Conservation (phyloP, 1,140 invertebrate genomes). For the Drosophila parabipectinata region DNA sequence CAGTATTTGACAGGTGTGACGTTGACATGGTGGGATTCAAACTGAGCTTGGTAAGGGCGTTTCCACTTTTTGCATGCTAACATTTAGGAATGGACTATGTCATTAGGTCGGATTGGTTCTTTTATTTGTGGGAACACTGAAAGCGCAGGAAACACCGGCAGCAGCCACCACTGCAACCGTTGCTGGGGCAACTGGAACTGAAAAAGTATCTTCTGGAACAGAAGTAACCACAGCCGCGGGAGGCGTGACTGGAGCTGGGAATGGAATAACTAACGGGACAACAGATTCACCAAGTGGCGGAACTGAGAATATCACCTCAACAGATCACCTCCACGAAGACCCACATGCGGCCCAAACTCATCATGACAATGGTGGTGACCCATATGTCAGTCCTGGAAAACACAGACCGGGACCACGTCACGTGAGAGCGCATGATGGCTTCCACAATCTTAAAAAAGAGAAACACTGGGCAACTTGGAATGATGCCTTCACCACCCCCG, state of each 20-base stretch:
- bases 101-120: slow-evolving; percentile 14
- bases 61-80: slow-evolving; percentile 1
- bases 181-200: background rate
- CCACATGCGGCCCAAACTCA: background rate
- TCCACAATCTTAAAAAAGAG: slow-evolving; percentile 45
- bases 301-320: background rate
- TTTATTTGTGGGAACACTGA: slow-evolving; percentile 4
- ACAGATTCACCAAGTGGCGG: background rate
- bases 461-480: slow-evolving; percentile 55
- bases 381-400: slow-evolving; percentile 12
- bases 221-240: background rate
- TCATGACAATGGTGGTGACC: slow-evolving; percentile 27
- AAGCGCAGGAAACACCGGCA: slow-evolving; percentile 6
- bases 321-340: background rate
- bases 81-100: background rate
- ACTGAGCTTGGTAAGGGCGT: slow-evolving; percentile 20
- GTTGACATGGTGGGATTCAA: slow-evolving; percentile 13
- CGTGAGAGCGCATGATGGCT: slow-evolving; percentile 58
- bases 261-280: background rate
- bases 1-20: slow-evolving; percentile 17
- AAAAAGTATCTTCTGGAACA: background rate
- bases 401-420: slow-evolving; percentile 12
- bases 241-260: background rate
- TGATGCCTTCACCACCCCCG: slow-evolving; percentile 36
- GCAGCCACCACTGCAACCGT: background rate